Percentiles rank a stretch among this genome's conserved stretches.
These are phyloP conservation scores for Pecten maximus DNA, from an alignment of 2,888 invertebrate genomes.

Conservation along the genomic window DNA sequence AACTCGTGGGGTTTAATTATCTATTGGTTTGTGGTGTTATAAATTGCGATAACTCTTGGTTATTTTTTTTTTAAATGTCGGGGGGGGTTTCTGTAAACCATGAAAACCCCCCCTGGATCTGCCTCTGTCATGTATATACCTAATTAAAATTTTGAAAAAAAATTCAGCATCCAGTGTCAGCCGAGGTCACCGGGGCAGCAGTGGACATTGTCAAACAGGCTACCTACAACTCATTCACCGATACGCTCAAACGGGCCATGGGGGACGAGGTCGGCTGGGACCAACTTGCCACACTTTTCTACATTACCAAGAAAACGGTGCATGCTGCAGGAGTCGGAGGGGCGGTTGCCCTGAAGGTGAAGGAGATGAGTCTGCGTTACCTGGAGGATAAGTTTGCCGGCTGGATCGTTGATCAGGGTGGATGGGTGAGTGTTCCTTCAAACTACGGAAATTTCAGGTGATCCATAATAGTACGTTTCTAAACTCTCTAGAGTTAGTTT, in stretches of 20 bases:
- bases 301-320: constrained; percentile 76
- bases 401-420: constrained; percentile 81
- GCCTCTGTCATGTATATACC: too few species aligned
- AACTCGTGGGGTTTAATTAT: too few species aligned
- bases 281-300: constrained; percentile 79
- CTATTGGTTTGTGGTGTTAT: too few species aligned
- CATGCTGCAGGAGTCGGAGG: constrained; percentile 76
- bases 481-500: too few species aligned
- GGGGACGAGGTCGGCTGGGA: constrained; percentile 76
- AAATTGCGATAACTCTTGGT: too few species aligned
- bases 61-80: too few species aligned
- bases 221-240: constrained; percentile 77
- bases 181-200: constrained; percentile 61
- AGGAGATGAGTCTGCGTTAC: constrained; percentile 79
- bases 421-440: constrained; percentile 77
- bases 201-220: constrained; percentile 69
- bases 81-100: too few species aligned
- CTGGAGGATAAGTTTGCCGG: constrained; percentile 80
- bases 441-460: too few species aligned
- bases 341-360: constrained; percentile 74
- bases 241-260: constrained; percentile 73
- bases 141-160: background rate
- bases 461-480: too few species aligned
- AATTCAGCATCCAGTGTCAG: constrained; percentile 52
- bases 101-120: too few species aligned